phyloP scores from a whole-genome alignment of 2,797 vertebrate genomes.

The Myripristis murdjan region DNA sequence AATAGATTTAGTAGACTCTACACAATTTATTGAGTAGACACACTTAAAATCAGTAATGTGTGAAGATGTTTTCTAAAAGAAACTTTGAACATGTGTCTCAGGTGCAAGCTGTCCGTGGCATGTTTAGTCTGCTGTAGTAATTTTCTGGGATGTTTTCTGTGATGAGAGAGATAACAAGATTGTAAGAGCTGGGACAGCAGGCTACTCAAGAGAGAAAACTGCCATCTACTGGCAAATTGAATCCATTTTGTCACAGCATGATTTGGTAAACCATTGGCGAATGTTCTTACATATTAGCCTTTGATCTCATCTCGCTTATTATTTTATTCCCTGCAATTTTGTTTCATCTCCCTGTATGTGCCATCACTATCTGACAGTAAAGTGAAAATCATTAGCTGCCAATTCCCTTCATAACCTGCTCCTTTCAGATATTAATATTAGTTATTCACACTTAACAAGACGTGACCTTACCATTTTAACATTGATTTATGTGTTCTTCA shows the following conservation, averaged over 20 bases:
- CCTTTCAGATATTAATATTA: constrained; percentile 29
- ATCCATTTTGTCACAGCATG: constrained; percentile 21
- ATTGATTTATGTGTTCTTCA: constrained; percentile 46
- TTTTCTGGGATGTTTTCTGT: constrained; percentile 56
- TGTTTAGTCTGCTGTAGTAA: constrained; percentile 36
- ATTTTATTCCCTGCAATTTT: neutral
- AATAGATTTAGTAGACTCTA: constrained; percentile 4
- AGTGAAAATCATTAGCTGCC: neutral
- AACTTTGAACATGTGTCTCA: constrained; percentile 1
- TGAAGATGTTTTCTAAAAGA: neutral
- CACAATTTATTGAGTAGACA: neutral
- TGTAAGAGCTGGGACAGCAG: constrained; percentile 50
- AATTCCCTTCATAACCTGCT: constrained; percentile 16
- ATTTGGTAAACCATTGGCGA: constrained; percentile 32
- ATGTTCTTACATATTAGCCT: constrained; percentile 15
- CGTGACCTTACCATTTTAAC: constrained; percentile 28
- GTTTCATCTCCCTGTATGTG: neutral
- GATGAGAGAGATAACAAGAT: constrained; percentile 52
- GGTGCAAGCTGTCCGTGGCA: neutral
- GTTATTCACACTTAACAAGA: constrained; percentile 35
- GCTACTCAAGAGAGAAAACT: constrained; percentile 69
- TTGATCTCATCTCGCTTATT: constrained; percentile 6
- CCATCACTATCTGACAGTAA: neutral
- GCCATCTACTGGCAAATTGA: constrained; percentile 67
- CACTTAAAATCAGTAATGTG: neutral